Evolutionary conservation across 1,140 invertebrate species (phyloP).

Genomic region (Eulimnadia texana): DNA sequence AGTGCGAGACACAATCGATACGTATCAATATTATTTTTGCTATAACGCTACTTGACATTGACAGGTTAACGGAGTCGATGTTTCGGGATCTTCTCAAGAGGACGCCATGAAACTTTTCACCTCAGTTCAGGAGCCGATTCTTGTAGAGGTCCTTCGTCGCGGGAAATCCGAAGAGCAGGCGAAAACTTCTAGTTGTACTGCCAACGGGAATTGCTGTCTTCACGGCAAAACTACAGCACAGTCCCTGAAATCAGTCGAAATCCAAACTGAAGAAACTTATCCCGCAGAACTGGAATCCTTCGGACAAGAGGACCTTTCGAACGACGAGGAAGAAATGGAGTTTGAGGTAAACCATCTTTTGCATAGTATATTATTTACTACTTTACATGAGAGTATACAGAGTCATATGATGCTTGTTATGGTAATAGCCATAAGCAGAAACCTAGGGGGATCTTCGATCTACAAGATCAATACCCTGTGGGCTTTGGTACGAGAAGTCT

Average conservation of each 20-base stretch:
- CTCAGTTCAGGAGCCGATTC: slow-evolving; percentile 50
- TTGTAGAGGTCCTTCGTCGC: slow-evolving; percentile 49
- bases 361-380: too few relatives aligned
- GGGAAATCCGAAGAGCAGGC: slow-evolving; percentile 15
- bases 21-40: background rate
- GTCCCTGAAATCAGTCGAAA: background rate
- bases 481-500: too few relatives aligned
- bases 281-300: background rate
- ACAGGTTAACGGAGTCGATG: slow-evolving; percentile 55
- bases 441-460: too few relatives aligned
- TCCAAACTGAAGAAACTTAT: background rate
- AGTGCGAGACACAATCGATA: background rate
- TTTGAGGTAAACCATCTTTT: too few relatives aligned
- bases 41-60: background rate
- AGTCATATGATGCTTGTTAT: too few relatives aligned
- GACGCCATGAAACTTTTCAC: slow-evolving; percentile 55
- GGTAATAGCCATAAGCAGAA: too few relatives aligned
- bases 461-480: too few relatives aligned
- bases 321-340: too few relatives aligned
- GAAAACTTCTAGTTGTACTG: background rate
- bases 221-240: background rate
- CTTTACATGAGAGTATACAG: too few relatives aligned
- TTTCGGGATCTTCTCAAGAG: slow-evolving; percentile 45
- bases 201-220: background rate
- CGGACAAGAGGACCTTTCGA: too few relatives aligned